Conservation (phyloP, 2,113 vertebrate genomes). For the Ochotona curzoniae region DNA sequence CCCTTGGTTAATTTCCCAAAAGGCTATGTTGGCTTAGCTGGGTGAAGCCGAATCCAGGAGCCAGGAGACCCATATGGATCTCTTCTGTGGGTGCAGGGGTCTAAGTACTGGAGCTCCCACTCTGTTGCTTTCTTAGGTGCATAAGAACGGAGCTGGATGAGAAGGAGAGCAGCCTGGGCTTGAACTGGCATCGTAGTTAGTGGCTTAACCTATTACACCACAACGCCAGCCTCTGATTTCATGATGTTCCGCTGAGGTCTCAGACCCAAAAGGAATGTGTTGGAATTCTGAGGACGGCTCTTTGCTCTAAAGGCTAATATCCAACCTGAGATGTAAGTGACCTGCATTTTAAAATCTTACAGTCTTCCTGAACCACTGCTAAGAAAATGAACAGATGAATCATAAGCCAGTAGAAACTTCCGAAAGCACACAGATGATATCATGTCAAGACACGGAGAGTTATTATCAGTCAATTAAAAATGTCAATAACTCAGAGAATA, state of each 20-base stretch:
- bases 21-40: too few species aligned
- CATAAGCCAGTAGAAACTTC: not conserved
- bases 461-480: not conserved
- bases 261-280: not conserved
- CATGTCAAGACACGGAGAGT: not conserved
- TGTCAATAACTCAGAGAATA: not conserved
- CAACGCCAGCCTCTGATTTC: not conserved
- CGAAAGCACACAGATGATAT: not conserved
- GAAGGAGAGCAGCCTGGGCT: too few species aligned
- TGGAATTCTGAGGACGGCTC: not conserved
- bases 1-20: too few species aligned
- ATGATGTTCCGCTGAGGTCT: not conserved
- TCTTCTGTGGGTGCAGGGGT: too few species aligned
- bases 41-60: too few species aligned
- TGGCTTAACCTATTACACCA: too few species aligned
- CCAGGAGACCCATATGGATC: too few species aligned
- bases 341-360: not conserved
- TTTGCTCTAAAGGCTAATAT: not conserved
- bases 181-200: too few species aligned
- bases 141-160: too few species aligned
- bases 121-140: too few species aligned
- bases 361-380: not conserved
- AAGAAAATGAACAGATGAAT: slow-evolving; percentile 16
- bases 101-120: too few species aligned
- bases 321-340: not conserved